These are phyloP conservation scores for Rhinoraja longicauda DNA, from an alignment of 2,797 vertebrate species.

Conservation along the genomic window DNA sequence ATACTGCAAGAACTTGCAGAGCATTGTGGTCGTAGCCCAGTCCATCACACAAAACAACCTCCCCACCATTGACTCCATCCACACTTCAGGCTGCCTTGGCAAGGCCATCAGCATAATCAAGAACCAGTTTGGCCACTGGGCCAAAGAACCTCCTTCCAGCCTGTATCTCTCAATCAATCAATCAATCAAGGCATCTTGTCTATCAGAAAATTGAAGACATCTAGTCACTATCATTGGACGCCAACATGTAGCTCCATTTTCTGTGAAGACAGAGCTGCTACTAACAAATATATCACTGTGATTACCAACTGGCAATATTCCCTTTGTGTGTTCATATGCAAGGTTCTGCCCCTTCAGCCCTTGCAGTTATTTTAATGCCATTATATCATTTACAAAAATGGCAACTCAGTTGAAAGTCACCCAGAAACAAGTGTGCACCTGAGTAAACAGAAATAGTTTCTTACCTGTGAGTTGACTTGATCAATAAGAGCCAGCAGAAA, in stretches of 20 bases:
- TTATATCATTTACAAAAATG: background rate
- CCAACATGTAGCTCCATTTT: background rate
- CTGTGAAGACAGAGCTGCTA: background rate
- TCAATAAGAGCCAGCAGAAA: constrained; percentile 91
- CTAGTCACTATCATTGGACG: background rate
- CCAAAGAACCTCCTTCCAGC: no score
- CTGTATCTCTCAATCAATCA: no score
- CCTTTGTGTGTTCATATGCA: background rate
- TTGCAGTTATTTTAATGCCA: background rate
- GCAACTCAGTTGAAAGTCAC: background rate
- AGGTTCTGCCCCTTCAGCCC: background rate
- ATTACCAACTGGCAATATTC: background rate
- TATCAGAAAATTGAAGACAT: background rate
- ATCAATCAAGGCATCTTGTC: no score
- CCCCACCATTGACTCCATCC: no score
- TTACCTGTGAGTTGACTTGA: constrained; percentile 85
- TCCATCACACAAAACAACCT: no score
- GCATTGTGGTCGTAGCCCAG: no score
- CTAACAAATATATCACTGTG: background rate
- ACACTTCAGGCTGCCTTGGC: no score
- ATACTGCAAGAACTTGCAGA: no score
- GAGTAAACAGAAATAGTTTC: background rate
- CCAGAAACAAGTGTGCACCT: background rate
- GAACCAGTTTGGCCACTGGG: no score
- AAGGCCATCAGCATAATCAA: no score